Conservation (phyloP, 92 coral and sea anemone genomes). For the Epizoanthus scotinus region DNA sequence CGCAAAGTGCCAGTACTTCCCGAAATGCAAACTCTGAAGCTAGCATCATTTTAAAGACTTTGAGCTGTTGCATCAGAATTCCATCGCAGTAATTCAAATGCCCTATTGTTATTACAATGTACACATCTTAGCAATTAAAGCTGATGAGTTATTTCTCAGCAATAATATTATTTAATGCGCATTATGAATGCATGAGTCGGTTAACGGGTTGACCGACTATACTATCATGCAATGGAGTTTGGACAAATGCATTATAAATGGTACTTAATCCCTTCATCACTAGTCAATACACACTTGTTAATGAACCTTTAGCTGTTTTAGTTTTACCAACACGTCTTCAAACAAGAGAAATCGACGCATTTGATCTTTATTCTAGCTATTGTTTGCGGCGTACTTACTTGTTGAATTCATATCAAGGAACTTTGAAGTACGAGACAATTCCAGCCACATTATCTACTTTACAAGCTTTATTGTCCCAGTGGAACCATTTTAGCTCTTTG, state of each 20-base stretch:
- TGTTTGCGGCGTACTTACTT: neutral
- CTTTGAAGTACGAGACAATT: neutral
- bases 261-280: neutral
- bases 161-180: neutral
- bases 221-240: slow-evolving; percentile 37
- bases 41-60: neutral
- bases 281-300: slow-evolving; percentile 5
- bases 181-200: neutral
- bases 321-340: neutral
- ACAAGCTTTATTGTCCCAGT: slow-evolving; percentile 8
- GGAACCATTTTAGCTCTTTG: slow-evolving; percentile 14
- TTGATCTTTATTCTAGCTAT: neutral
- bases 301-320: slow-evolving; percentile 1
- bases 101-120: slow-evolving; percentile 14
- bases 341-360: neutral
- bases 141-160: slow-evolving; percentile 4
- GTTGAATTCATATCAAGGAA: slow-evolving; percentile 1
- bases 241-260: neutral
- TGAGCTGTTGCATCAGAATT: neutral
- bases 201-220: slow-evolving; percentile 3
- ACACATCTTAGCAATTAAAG: slow-evolving; percentile 7
- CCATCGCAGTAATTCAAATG: neutral
- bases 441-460: neutral
- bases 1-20: slow-evolving; percentile 13
- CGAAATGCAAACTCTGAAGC: slow-evolving; percentile 6